Conservation (phyloP, 2,113 vertebrate genomes). For the Mastomys natalensis region DNA sequence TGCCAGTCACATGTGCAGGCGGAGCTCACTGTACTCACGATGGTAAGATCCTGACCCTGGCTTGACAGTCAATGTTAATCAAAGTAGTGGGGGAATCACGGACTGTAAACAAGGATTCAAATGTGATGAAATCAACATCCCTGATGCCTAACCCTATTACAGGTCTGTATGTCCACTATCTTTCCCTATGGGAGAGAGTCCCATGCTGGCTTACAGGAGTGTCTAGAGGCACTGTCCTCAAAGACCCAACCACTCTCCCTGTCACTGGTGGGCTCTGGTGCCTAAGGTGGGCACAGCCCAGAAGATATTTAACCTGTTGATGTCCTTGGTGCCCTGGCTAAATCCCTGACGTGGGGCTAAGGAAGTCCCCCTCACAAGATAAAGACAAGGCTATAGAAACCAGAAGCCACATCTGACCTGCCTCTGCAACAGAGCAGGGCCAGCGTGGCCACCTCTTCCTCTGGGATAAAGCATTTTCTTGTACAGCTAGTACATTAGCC, state of each 20-base stretch:
- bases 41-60: fast-evolving
- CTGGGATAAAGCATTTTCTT: too few species aligned
- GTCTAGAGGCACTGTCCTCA: background rate
- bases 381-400: background rate
- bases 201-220: background rate
- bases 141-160: too few species aligned
- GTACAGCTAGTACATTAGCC: too few species aligned
- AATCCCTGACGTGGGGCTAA: background rate
- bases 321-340: background rate
- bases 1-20: background rate
- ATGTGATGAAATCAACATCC: background rate
- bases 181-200: background rate
- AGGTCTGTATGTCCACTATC: background rate
- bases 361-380: background rate
- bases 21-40: fast-evolving
- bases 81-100: fast-evolving
- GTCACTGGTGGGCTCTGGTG: background rate
- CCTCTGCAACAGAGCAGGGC: background rate
- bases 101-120: background rate
- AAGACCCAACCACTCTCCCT: too few species aligned
- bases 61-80: fast-evolving
- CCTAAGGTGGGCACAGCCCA: background rate
- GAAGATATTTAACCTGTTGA: background rate
- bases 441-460: background rate
- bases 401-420: background rate